Conservation (phyloP, 2,888 invertebrate genomes). For the Drosophila longiperda region DNA sequence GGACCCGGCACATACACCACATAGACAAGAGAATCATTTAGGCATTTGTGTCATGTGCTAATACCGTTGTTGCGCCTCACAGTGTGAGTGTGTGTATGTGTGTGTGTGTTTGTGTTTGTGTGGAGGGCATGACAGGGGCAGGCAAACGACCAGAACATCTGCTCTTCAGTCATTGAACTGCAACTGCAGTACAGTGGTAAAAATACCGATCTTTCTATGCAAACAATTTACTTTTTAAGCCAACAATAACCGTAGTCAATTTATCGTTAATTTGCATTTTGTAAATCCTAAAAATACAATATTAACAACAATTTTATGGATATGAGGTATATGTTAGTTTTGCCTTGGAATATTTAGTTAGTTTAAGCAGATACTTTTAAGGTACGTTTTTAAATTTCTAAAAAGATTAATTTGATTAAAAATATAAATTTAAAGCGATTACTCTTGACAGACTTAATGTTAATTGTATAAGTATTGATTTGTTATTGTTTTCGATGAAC, state of each 20-base stretch:
- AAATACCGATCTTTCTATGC: not conserved
- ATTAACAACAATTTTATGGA: not conserved
- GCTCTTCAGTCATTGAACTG: constrained; percentile 69
- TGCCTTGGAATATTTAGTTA: not conserved
- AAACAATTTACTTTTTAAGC: not conserved
- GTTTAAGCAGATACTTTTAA: not conserved
- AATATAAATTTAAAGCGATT: not conserved
- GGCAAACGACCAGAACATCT: constrained; percentile 59
- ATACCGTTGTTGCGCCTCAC: constrained; percentile 67
- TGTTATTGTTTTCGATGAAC: not conserved
- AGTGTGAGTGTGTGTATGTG: constrained; percentile 24
- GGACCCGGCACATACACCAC: constrained; percentile 39
- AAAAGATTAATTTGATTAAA: not conserved
- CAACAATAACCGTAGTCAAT: not conserved
- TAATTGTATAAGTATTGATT: not conserved
- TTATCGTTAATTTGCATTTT: not conserved
- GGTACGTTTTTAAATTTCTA: not conserved
- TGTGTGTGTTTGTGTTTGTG: constrained; percentile 2
- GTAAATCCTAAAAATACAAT: not conserved
- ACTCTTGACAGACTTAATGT: not conserved
- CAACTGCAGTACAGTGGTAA: constrained; percentile 57
- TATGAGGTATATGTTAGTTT: not conserved
- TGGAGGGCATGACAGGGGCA: constrained; percentile 40
- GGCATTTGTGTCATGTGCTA: constrained; percentile 72
- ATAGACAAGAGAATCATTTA: constrained; percentile 37